Evolutionary conservation across 2,113 vertebrate species (phyloP).

Genomic region (Alectura lathami): DNA sequence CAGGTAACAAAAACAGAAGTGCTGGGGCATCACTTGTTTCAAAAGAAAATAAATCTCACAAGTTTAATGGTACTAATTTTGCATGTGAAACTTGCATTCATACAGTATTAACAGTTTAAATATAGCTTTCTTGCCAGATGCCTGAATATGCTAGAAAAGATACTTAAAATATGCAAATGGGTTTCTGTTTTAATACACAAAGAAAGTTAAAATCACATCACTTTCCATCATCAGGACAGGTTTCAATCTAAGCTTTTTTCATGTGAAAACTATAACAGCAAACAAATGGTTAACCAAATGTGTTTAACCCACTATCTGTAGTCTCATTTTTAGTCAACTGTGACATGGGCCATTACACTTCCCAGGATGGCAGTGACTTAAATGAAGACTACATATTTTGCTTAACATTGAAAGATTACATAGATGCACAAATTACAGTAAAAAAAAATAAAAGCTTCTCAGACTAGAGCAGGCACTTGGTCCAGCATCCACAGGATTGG

Average conservation of each 20-base stretch:
- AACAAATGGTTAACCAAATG: conserved; percentile 79
- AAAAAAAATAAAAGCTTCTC: not conserved
- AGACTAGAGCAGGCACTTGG: not conserved
- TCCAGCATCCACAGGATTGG: not conserved
- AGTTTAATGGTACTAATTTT: conserved; percentile 63
- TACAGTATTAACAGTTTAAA: conserved; percentile 74
- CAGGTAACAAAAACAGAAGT: conserved; percentile 51
- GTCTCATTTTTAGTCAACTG: conserved; percentile 76
- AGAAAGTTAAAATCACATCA: conserved; percentile 76
- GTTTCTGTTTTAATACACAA: conserved; percentile 80
- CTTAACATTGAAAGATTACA: conserved; percentile 50
- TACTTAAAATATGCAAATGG: conserved; percentile 76
- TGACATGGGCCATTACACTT: conserved; percentile 65
- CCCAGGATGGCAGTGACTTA: conserved; percentile 59
- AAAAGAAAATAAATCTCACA: conserved; percentile 63
- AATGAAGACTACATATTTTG: conserved; percentile 63
- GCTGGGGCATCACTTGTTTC: conserved; percentile 20
- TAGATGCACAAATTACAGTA: conserved; percentile 5
- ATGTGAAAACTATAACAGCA: conserved; percentile 75
- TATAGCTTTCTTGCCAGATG: conserved; percentile 74
- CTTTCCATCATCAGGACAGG: conserved; percentile 77
- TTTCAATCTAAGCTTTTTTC: conserved; percentile 75
- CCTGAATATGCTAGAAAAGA: conserved; percentile 74
- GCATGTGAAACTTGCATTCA: conserved; percentile 69
- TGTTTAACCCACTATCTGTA: conserved; percentile 60